A percentile compares a stretch with the other conserved stretches of the same genome.
These are phyloP conservation scores for Leiothrix lutea DNA, from an alignment of 2,113 vertebrate genomes.

Conservation along the genomic window DNA sequence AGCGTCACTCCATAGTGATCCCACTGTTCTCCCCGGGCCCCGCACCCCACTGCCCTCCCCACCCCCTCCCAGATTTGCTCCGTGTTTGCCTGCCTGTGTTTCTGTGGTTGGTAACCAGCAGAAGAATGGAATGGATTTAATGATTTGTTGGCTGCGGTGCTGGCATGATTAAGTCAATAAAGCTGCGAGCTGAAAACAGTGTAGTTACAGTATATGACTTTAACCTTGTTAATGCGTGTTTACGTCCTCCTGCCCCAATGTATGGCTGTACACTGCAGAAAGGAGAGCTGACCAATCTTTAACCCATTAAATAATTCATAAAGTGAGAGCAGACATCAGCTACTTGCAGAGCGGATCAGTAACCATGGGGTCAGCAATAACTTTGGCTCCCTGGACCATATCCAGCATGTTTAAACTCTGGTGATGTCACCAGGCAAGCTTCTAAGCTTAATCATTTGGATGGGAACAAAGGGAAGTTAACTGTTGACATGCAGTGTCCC, in stretches of 20 bases:
- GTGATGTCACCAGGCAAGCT: conserved; percentile 56
- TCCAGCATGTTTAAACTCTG: conserved; percentile 54
- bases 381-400: conserved; percentile 56
- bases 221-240: conserved; percentile 71
- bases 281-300: conserved; percentile 64
- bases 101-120: conserved; percentile 66
- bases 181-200: conserved; percentile 66
- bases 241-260: conserved; percentile 54
- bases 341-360: conserved; percentile 57
- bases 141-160: conserved; percentile 70
- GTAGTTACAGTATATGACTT: conserved; percentile 67
- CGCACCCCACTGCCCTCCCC: background rate
- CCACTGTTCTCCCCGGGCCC: conserved; percentile 29
- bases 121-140: conserved; percentile 73
- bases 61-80: conserved; percentile 8
- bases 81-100: conserved; percentile 59
- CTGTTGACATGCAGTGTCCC: background rate
- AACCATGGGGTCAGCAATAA: conserved; percentile 64
- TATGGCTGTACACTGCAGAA: conserved; percentile 41
- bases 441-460: conserved; percentile 58
- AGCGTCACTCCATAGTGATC: conserved; percentile 53
- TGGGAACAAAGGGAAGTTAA: conserved; percentile 51
- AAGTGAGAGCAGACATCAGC: conserved; percentile 63
- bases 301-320: conserved; percentile 75
- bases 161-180: conserved; percentile 71